Conservation (phyloP, 2,797 vertebrate genomes). For the Helarctos malayanus region DNA sequence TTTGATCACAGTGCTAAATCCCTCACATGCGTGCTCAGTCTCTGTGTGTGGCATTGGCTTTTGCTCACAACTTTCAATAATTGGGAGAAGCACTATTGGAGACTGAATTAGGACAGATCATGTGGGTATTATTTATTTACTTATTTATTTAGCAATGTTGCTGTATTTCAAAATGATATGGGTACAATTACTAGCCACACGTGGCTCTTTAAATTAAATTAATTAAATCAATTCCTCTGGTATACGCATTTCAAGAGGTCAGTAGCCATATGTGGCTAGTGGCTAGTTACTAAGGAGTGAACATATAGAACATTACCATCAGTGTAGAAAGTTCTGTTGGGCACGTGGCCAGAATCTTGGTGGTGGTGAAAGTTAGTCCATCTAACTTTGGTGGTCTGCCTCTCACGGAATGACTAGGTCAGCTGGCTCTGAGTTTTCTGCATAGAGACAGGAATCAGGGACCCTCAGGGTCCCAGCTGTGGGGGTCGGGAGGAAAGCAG, state of each 20-base stretch:
- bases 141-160: not conserved
- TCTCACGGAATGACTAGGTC: not conserved
- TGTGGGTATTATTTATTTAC: not conserved
- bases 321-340: not conserved
- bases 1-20: conserved; percentile 23
- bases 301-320: not conserved
- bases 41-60: not conserved
- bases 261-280: not conserved
- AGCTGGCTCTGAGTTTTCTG: conserved; percentile 1
- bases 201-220: not conserved
- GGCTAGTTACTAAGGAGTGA: not conserved
- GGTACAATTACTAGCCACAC: not conserved
- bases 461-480: not conserved
- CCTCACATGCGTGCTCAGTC: not conserved
- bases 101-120: conserved; percentile 11
- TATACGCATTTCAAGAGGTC: not conserved
- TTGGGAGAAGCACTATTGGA: not conserved
- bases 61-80: conserved; percentile 20
- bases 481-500: not conserved
- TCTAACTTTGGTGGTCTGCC: not conserved
- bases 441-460: not conserved
- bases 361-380: not conserved
- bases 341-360: not conserved
- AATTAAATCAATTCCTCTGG: conserved; percentile 2
- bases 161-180: not conserved